Base-by-base conservation (phyloP, 2,113 vertebrate genomes). In the Apaloderma vittatum region DNA sequence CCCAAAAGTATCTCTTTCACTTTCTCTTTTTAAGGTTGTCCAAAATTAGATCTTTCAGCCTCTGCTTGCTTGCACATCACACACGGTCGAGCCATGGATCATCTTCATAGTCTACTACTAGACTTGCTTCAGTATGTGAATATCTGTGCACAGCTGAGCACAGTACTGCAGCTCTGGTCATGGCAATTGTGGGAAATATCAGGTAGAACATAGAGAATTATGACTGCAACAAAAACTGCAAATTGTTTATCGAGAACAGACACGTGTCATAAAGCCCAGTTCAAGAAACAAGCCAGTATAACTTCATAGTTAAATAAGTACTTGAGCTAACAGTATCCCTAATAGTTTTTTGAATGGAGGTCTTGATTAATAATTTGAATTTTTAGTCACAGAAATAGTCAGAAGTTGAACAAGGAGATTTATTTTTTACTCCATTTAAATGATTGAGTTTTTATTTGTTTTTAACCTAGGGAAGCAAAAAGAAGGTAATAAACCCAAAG, bases 391-490 rank as follows among this genome's bases (percentile, higher is more conserved):
- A 70, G 65, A 93, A 95, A 54, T 24, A 78, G 45, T 71, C 34
- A 90, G 83, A 91, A 95, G 57, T 84, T 94, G 78, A 92, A 51
- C n/a, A 72, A 72, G 21, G 65, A 63, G 20, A 45, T n/a, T 54
- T 81, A 90, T 77, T 21, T 3, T 66, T 82, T 97, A 95, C 93
- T 88, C 88, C 74, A 86, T 96, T 81, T 83, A 83, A 94, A 83
- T 90, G 52, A 93, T 86, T 20, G n/a, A 49, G 73, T 95, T 52
- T 80, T 90, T 75, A 91, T 97, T 96, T 97, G 82, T 59, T 97
- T 96, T 92, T 90, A 97, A 97, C 92, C 89, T 40, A 71, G 21
- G 79, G 96, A 96, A 70, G 95, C 58, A 92, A 97, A 96, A 96
- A 94, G 3, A 37, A 88, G 73, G 65, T 96, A 95, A 97, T 96